Conservation (phyloP, 2,888 invertebrate species). For the Xanthorhoe designata region DNA sequence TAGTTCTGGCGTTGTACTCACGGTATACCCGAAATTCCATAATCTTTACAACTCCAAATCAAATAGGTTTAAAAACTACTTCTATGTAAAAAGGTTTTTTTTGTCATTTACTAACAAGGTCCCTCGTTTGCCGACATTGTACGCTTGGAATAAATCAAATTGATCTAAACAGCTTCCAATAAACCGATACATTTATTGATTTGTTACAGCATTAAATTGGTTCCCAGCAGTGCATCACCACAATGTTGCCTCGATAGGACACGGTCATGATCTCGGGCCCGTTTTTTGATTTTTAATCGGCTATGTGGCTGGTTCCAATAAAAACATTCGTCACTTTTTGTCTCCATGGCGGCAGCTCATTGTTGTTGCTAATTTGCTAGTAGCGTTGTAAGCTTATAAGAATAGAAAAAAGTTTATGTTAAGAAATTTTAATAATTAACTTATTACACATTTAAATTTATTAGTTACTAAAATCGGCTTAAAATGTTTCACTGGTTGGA, state of each 20-base stretch:
- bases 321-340: constrained; percentile 58
- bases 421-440: too few species aligned
- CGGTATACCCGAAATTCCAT: neutral
- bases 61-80: constrained; percentile 21
- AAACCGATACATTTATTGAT: constrained; percentile 85
- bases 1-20: constrained; percentile 18
- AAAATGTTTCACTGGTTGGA: neutral
- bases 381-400: constrained; percentile 5
- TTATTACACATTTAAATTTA: too few species aligned
- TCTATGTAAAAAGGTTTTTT: constrained; percentile 50
- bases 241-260: constrained; percentile 63
- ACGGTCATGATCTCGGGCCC: constrained; percentile 65
- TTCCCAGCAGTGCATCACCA: constrained; percentile 79
- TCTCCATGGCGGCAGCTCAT: constrained; percentile 52
- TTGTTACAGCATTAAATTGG: constrained; percentile 85
- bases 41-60: neutral
- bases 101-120: constrained; percentile 84
- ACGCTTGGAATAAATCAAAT: constrained; percentile 81
- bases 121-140: constrained; percentile 73
- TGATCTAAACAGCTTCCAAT: constrained; percentile 83
- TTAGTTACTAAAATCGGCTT: too few species aligned
- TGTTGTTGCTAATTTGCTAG: constrained; percentile 53
- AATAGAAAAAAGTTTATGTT: neutral
- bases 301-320: constrained; percentile 49
- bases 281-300: constrained; percentile 54